A percentile compares a stretch with the other conserved stretches of the same genome.
Conservation (phyloP, 2,113 vertebrate species). For the Gadus macrocephalus region DNA sequence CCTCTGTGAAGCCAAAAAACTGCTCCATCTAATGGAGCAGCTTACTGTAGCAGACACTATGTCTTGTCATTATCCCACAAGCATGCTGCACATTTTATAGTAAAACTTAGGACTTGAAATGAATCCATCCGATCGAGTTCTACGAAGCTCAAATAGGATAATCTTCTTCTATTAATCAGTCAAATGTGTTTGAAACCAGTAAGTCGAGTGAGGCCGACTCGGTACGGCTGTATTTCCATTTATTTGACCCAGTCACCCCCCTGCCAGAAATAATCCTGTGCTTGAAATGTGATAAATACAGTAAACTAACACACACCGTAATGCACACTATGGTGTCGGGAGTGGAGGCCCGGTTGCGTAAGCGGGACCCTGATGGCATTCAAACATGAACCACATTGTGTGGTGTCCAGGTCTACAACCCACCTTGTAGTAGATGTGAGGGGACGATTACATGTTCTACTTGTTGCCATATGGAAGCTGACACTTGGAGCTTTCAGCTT, state of each 20-base stretch:
- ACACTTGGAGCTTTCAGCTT: slow-evolving; percentile 11
- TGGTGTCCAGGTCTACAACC: slow-evolving; percentile 16
- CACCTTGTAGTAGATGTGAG: slow-evolving; percentile 30
- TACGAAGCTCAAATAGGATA: neutral
- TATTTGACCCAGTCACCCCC: slow-evolving; percentile 31
- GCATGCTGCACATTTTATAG: neutral
- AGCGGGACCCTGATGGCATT: slow-evolving; percentile 51
- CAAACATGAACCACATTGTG: slow-evolving; percentile 60
- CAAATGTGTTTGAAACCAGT: slow-evolving; percentile 14
- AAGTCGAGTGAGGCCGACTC: neutral
- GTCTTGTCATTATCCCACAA: neutral
- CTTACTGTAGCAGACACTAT: too few relatives aligned
- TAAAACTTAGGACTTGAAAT: neutral
- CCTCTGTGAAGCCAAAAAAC: too few relatives aligned
- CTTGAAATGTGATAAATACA: slow-evolving; percentile 53
- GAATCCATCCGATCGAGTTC: neutral
- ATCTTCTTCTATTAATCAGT: slow-evolving; percentile 24
- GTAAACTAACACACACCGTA: slow-evolving; percentile 29
- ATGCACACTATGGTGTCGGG: slow-evolving; percentile 46
- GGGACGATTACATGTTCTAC: slow-evolving; percentile 31
- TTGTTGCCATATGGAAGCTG: slow-evolving; percentile 34
- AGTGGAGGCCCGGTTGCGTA: slow-evolving; percentile 34
- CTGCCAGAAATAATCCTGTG: slow-evolving; percentile 51
- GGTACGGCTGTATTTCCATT: slow-evolving; percentile 27
- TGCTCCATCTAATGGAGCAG: too few relatives aligned